Conservation (phyloP, 2,797 vertebrate genomes). For the Dallia pectoralis region DNA sequence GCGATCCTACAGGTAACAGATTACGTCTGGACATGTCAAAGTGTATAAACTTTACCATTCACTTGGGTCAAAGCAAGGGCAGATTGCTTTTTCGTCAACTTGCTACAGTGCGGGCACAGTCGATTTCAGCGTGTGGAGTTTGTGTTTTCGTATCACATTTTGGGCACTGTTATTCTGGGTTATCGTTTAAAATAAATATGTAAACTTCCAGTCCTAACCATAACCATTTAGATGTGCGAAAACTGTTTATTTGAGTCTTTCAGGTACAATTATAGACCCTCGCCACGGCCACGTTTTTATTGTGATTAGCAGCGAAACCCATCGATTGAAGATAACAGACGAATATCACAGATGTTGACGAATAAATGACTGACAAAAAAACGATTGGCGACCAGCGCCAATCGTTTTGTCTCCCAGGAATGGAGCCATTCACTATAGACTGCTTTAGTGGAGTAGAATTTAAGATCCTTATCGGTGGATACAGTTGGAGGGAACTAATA, state of each 20-base stretch:
- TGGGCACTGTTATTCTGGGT: too few species aligned
- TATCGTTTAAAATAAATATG: too few species aligned
- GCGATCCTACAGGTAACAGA: too few species aligned
- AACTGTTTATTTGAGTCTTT: constrained; percentile 42
- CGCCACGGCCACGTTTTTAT: constrained; percentile 32
- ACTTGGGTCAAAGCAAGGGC: too few species aligned
- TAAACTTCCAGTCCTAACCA: not conserved
- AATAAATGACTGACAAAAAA: too few species aligned
- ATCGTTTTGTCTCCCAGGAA: constrained; percentile 54
- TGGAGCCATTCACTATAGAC: constrained; percentile 34
- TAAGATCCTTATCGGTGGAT: constrained; percentile 60
- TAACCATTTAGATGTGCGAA: constrained; percentile 48
- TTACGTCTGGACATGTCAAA: too few species aligned
- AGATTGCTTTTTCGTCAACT: too few species aligned
- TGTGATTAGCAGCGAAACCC: constrained; percentile 48
- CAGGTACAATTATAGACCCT: constrained; percentile 31
- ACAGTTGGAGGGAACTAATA: constrained; percentile 51
- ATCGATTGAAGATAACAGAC: constrained; percentile 62
- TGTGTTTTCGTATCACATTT: too few species aligned
- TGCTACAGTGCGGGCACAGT: too few species aligned
- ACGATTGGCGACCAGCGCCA: constrained; percentile 39
- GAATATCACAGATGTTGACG: too few species aligned
- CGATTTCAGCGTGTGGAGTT: too few species aligned
- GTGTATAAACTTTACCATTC: too few species aligned
- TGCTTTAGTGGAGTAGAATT: constrained; percentile 52